These are phyloP conservation scores for Butorides virescens DNA, from an alignment of 2,113 vertebrate genomes.

Conservation along the genomic window DNA sequence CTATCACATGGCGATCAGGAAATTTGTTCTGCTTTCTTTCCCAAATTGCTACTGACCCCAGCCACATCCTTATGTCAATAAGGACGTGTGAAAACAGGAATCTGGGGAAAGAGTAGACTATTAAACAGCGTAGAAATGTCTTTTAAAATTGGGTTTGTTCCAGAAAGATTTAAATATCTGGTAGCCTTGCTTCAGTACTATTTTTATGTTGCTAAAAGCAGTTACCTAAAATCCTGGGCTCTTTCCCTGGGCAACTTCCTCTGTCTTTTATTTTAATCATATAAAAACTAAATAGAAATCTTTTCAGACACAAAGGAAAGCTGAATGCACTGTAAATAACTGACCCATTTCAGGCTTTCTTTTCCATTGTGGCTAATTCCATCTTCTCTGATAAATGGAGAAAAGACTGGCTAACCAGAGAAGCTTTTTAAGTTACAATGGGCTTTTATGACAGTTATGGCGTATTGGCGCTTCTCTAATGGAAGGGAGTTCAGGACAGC, in stretches of 20 bases:
- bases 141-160: neutral
- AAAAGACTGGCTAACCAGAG: slow-evolving; percentile 12
- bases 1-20: slow-evolving; percentile 12
- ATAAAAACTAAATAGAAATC: slow-evolving; percentile 17
- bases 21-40: slow-evolving; percentile 56
- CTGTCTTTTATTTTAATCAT: neutral
- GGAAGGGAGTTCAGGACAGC: neutral
- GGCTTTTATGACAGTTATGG: neutral
- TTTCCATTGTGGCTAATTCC: slow-evolving; percentile 2
- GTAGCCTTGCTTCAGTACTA: neutral
- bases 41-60: slow-evolving; percentile 49
- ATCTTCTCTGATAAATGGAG: neutral
- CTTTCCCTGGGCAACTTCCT: neutral
- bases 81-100: slow-evolving; percentile 45
- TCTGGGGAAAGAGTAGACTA: neutral
- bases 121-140: neutral
- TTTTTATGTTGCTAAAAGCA: slow-evolving; percentile 11
- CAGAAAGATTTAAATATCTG: neutral
- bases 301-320: neutral
- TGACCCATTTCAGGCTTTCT: slow-evolving; percentile 26
- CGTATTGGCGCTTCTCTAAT: neutral
- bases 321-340: slow-evolving; percentile 16
- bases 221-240: neutral
- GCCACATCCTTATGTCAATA: slow-evolving; percentile 32
- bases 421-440: slow-evolving; percentile 10